A percentile compares a stretch with the other conserved stretches of the same genome.
These are phyloP conservation scores for Pipa parva DNA, from an alignment of 2,113 vertebrate species.

Conservation along the genomic window DNA sequence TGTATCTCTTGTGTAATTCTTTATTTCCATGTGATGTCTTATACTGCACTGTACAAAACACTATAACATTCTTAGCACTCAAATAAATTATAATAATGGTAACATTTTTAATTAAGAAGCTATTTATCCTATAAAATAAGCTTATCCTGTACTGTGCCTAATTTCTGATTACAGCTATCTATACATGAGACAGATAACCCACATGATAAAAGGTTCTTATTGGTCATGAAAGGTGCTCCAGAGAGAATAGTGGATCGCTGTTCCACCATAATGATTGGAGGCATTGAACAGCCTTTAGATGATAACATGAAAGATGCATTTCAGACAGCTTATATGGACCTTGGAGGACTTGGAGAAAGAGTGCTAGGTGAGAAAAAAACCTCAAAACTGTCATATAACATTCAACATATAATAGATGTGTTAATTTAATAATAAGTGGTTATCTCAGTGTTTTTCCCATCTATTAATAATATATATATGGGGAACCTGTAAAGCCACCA, in stretches of 20 bases:
- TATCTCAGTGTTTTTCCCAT: too few relatives aligned
- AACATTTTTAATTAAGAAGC: neutral
- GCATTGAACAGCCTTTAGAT: conserved; percentile 65
- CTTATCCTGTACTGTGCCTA: neutral
- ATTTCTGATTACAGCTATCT: conserved; percentile 59
- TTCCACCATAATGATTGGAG: conserved; percentile 68
- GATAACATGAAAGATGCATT: conserved; percentile 55
- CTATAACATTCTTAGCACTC: too few relatives aligned
- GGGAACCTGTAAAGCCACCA: too few relatives aligned
- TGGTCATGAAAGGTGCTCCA: conserved; percentile 76
- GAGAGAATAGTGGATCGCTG: conserved; percentile 69
- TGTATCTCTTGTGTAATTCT: too few relatives aligned
- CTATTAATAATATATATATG: too few relatives aligned
- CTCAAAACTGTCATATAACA: too few relatives aligned
- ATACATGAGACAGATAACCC: conserved; percentile 62
- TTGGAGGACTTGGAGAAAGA: conserved; percentile 70
- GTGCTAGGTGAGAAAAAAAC: conserved; percentile 73
- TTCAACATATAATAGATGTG: too few relatives aligned
- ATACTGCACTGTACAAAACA: too few relatives aligned
- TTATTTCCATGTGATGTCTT: too few relatives aligned
- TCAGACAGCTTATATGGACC: conserved; percentile 70
- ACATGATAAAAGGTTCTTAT: conserved; percentile 59
- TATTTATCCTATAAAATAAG: too few relatives aligned
- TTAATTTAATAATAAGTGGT: too few relatives aligned
- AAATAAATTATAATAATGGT: too few relatives aligned